Percentiles rank a stretch among this genome's conserved stretches.
These are phyloP conservation scores for Drosophila setifemur DNA, from an alignment of 1,140 invertebrate genomes.

Conservation along the genomic window DNA sequence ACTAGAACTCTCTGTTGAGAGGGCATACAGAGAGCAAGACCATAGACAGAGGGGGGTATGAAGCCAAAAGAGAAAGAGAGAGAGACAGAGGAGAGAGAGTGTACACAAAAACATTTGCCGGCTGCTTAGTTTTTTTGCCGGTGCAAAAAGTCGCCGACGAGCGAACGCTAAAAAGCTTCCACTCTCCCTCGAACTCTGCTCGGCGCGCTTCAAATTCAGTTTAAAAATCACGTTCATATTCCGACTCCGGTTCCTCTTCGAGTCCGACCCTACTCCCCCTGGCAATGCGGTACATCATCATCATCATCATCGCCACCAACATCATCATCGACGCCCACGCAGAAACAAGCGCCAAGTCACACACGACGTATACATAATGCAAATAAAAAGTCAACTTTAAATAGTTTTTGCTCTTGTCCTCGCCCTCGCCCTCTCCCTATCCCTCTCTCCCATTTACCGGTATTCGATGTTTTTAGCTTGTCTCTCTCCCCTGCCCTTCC, in stretches of 20 bases:
- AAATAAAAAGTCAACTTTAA: constrained; percentile 57
- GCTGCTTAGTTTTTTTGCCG: constrained; percentile 72
- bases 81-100: neutral
- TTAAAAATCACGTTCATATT: constrained; percentile 8
- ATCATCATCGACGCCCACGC: constrained; percentile 34
- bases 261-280: constrained; percentile 1
- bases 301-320: constrained; percentile 1
- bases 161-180: constrained; percentile 50
- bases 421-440: neutral
- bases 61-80: neutral
- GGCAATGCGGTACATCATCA: constrained; percentile 2
- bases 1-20: constrained; percentile 6
- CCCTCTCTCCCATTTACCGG: too few relatives aligned
- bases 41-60: neutral
- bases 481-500: too few relatives aligned
- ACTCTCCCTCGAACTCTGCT: constrained; percentile 11
- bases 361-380: constrained; percentile 30
- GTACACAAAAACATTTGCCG: constrained; percentile 59
- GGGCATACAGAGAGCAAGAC: constrained; percentile 10
- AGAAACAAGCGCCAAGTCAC: constrained; percentile 9
- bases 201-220: neutral
- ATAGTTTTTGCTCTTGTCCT: constrained; percentile 29
- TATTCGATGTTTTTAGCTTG: constrained; percentile 29
- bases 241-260: neutral
- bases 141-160: constrained; percentile 58